Evolutionary conservation across 2,888 invertebrate species (phyloP), one percentile per base, ranked within the genome.

Genomic region (Caenorhabditis sp.): DNA sequence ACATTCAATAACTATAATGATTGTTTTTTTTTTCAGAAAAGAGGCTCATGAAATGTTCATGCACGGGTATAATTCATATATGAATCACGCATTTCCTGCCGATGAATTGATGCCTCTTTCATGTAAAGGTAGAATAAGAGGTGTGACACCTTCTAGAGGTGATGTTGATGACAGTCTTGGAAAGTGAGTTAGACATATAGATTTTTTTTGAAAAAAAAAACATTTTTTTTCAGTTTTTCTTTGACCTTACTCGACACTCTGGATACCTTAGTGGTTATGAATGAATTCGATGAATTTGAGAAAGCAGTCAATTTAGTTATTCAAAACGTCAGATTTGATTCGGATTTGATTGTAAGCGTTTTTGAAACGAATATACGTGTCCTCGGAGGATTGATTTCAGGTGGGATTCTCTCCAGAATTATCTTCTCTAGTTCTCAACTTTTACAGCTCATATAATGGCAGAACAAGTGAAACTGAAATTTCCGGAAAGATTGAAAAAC

Each of bases 311-410:
- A 92, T 88, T 90, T 94, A 74, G 92, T 97, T 53, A 92, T 95
- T 76, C 91, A 91, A 69, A 93, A 95, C 88, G 94, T 97, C 10
- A 92, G 91, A 64, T 97, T 99, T 89, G 95, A 99, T 88, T 93
- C 92, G 80, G 95, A 99, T 89, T 92, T 97, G 72, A 92, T 95
- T 63, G 97, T 99, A 10, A 97, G 97, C 0, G 95, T 99, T 4
- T 99, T 99, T 89, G 97, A 99, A 89, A 96, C 96, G 10, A 99
- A 97, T 89, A 99, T 99, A 83, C 91, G 97, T 81, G 93, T 99
- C 90, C 90, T 99, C n/a, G 97, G 97, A 93, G 87, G 85, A 12
- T 66, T 88, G 12, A 76, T 94, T 89, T 91, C 91, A 53, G 84
- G 84, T 81, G 27, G 17, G 59, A n/a, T n/a, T n/a, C n/a, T n/a